Conservation (phyloP, 64 coral and sea anemone genomes). For the Montipora foliosa region DNA sequence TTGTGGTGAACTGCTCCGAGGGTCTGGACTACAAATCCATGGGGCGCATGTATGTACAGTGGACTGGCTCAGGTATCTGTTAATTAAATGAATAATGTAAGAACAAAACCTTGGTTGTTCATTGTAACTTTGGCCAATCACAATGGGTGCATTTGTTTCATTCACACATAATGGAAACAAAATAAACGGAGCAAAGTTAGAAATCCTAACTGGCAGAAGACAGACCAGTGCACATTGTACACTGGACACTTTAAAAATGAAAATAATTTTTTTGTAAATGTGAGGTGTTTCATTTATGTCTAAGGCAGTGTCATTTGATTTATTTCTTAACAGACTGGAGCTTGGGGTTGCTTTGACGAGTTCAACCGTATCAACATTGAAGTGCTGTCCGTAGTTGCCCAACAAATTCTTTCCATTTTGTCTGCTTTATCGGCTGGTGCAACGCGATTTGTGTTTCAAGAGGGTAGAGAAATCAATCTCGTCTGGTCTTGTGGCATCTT, state of each 20-base stretch:
- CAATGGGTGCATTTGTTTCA: too few relatives aligned
- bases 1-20: slow-evolving; percentile 97
- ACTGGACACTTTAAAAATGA: too few relatives aligned
- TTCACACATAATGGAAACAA: too few relatives aligned
- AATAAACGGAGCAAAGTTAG: too few relatives aligned
- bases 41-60: slow-evolving; percentile 99
- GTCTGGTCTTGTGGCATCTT: slow-evolving; percentile 99
- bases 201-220: too few relatives aligned
- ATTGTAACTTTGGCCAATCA: too few relatives aligned
- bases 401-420: slow-evolving; percentile 96
- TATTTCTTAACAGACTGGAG: slow-evolving; percentile 78
- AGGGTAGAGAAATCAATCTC: slow-evolving; percentile 98
- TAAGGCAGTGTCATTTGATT: too few relatives aligned
- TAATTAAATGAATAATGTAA: not conserved
- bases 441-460: slow-evolving; percentile 98
- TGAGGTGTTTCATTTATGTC: too few relatives aligned
- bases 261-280: too few relatives aligned
- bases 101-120: too few relatives aligned
- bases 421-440: slow-evolving; percentile 94
- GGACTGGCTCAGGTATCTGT: slow-evolving; percentile 90
- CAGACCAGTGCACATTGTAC: too few relatives aligned
- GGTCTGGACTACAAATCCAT: slow-evolving; percentile 98
- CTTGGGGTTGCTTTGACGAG: slow-evolving; percentile 99
- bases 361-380: slow-evolving; percentile 99
- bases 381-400: slow-evolving; percentile 97